Evolutionary conservation across 2,113 vertebrate genomes (phyloP).

Genomic region (Megaceryle maxima): DNA sequence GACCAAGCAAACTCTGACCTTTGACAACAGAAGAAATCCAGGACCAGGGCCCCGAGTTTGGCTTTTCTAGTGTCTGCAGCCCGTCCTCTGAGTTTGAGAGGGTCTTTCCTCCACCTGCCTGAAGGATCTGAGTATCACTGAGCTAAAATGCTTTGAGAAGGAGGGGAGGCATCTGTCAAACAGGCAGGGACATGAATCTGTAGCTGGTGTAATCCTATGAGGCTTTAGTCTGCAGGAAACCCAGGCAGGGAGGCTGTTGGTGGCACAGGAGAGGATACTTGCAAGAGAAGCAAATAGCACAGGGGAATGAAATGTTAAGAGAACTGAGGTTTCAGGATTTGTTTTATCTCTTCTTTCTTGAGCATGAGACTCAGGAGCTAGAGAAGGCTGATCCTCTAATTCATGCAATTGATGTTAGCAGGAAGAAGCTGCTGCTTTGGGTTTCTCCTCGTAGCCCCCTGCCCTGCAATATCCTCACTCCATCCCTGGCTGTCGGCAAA

Average conservation of each 20-base stretch:
- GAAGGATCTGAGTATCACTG: background rate
- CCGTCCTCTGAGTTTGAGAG: background rate
- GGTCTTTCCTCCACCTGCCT: background rate
- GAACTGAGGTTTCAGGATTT: background rate
- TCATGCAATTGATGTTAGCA: background rate
- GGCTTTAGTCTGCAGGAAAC: background rate
- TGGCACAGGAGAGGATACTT: background rate
- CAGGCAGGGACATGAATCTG: background rate
- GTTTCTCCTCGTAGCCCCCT: background rate
- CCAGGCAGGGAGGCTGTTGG: accelerated
- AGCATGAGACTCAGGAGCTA: background rate
- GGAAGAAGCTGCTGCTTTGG: background rate
- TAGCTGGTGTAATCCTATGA: background rate
- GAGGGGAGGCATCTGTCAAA: background rate
- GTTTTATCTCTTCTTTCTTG: background rate
- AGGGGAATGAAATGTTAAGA: background rate
- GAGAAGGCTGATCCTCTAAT: background rate
- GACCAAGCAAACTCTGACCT: background rate
- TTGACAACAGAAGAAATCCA: background rate
- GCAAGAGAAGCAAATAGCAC: background rate
- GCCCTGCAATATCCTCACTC: background rate
- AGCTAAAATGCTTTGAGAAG: background rate
- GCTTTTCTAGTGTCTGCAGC: background rate
- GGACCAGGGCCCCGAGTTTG: background rate
- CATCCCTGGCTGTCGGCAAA: background rate